Base-by-base conservation (phyloP, 2,113 vertebrate genomes). In the Toxostoma redivivum region DNA sequence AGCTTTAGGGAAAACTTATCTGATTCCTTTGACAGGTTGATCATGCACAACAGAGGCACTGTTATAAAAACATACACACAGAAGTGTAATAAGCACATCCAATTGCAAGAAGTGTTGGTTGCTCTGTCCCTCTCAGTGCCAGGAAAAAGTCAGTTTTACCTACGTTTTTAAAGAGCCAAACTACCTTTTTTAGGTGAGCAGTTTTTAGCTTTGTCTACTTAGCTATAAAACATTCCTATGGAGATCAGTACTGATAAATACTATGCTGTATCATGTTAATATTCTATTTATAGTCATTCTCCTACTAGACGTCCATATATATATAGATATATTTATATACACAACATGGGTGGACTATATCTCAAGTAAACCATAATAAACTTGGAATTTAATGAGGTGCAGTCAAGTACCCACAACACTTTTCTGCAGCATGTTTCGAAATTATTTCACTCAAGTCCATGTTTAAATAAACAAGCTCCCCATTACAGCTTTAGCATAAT, bases 101-200 rank as follows among this genome's bases (percentile, higher is more conserved):
- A 65, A 0, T 38, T 53, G 17, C 4, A 12, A 11, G 15, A 69
- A 47, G 5, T 2, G 1, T 65, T 51, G 15, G 12, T 17, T n/a
- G 23, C 12, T 13, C 9, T 19, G 7, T 13, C 50, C 15, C 33
- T 58, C 53, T n/a, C 11, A 11, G 3, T 35, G 5, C 8, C 25
- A 14, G 12, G 19, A 71, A 47, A 67, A 27, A 7, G 4, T 25
- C 15, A 51, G 15, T 54, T 58, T 16, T 30, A 33, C 3, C 5
- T 60, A 9, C 27, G 7, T 33, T 60, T 70, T 16, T 9, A 21
- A 50, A 73, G 79, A n/a, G 4, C 15, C 35, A 10, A 50, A n/a
- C 1, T 3, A n/a, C 1, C 7, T 14, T 56, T 66, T 62, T 13
- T n/a, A 81, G 20, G 14, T 16, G 1, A 57, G 21, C 3, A 30